Conservation (phyloP, 2,113 vertebrate genomes). For the Lucifuga dentata region DNA sequence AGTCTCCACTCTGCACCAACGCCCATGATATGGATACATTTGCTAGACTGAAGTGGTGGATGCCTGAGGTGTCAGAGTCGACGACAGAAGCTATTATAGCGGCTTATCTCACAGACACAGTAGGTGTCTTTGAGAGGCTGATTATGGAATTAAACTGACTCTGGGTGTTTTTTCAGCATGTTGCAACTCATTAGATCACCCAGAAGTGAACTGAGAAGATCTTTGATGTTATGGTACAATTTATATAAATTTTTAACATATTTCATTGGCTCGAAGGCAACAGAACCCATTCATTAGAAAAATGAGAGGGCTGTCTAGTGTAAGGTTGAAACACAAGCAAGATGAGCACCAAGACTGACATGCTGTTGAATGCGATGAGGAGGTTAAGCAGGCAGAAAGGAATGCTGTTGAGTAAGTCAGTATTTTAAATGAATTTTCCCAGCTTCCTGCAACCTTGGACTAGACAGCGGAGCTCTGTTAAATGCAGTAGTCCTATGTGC, state of each 20-base stretch:
- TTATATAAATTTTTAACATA: constrained; percentile 23
- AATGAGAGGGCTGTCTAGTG: neutral
- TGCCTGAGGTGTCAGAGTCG: constrained; percentile 18
- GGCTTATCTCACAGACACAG: constrained; percentile 34
- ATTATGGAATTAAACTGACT: too few relatives aligned
- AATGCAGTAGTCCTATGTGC: neutral
- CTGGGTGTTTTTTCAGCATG: neutral
- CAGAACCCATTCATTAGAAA: too few relatives aligned
- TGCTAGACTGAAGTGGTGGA: constrained; percentile 31
- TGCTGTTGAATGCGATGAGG: constrained; percentile 6
- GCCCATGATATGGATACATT: neutral
- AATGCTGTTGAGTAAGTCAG: constrained; percentile 33
- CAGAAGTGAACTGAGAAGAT: neutral
- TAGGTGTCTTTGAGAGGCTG: neutral
- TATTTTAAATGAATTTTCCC: constrained; percentile 6
- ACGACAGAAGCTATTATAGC: constrained; percentile 31
- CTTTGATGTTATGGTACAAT: constrained; percentile 12
- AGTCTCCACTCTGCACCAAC: neutral
- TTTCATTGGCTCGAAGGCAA: constrained; percentile 6
- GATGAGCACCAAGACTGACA: too few relatives aligned
- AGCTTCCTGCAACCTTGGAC: neutral
- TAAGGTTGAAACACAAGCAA: constrained; percentile 7
- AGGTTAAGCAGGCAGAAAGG: constrained; percentile 20
- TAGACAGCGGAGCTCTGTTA: constrained; percentile 25
- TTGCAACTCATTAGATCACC: neutral